Evolutionary conservation across 2,113 vertebrate genomes (phyloP).

Genomic region (Parotia lawesii): DNA sequence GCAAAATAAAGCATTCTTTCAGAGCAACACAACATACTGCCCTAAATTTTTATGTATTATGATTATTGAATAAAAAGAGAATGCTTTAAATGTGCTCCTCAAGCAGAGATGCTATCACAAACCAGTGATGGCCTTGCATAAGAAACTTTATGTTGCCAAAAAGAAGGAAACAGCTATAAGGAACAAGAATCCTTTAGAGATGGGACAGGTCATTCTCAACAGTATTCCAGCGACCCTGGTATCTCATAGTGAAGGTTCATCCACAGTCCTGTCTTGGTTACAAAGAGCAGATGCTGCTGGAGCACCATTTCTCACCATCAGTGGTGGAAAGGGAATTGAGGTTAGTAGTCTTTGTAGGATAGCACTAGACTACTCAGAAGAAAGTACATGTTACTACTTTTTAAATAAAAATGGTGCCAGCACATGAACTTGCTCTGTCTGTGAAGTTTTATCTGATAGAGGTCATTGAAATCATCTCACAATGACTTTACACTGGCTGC

Average conservation of each 20-base stretch:
- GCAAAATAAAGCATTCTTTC: background rate
- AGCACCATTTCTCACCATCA: background rate
- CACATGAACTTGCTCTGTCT: rapidly evolving
- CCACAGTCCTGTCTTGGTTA: background rate
- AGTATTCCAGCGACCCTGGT: background rate
- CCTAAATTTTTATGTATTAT: background rate
- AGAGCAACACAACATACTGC: background rate
- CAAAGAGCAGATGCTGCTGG: background rate
- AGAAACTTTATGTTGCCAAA: background rate
- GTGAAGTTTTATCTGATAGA: background rate
- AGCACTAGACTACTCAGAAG: background rate
- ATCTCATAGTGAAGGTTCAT: background rate
- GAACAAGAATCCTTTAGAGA: background rate
- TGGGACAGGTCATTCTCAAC: background rate
- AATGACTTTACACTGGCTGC: background rate
- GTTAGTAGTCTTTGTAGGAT: background rate
- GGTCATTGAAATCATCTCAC: background rate
- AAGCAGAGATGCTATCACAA: background rate
- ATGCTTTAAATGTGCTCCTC: background rate
- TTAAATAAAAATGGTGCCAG: background rate
- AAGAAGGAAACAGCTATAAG: background rate
- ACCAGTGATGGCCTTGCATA: background rate
- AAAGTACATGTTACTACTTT: background rate
- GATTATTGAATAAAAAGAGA: background rate
- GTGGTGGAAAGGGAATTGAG: background rate